Conservation (phyloP, 2,888 invertebrate genomes). For the Iphiclides podalirius region DNA sequence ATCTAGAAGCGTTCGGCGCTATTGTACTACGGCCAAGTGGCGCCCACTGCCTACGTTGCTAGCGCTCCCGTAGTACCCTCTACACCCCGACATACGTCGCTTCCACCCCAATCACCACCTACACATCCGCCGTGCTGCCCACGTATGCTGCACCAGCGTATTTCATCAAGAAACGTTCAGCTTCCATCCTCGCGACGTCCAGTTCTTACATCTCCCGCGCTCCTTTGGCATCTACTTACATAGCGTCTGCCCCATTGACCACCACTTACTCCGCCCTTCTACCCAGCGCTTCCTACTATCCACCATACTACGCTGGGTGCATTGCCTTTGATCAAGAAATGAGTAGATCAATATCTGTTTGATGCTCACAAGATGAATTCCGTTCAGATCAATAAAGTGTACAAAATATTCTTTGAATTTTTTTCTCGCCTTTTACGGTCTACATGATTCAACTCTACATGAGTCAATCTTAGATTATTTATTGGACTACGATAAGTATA, state of each 20-base stretch:
- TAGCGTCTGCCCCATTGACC: constrained; percentile 5
- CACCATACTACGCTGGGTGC: background rate
- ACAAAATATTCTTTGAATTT: too few relatives aligned
- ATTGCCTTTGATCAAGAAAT: constrained; percentile 14
- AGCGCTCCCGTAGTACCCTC: constrained; percentile 20
- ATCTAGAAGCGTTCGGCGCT: constrained; percentile 23
- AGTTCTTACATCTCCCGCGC: constrained; percentile 32
- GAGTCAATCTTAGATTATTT: too few relatives aligned
- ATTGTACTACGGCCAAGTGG: background rate
- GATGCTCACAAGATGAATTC: too few relatives aligned
- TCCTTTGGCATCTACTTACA: constrained; percentile 3
- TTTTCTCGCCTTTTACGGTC: too few relatives aligned
- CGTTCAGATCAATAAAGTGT: too few relatives aligned
- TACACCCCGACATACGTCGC: constrained; percentile 18
- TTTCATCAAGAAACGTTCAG: constrained; percentile 15
- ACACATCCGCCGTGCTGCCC: constrained; percentile 8
- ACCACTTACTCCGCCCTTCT: constrained; percentile 6
- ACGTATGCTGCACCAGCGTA: constrained; percentile 9
- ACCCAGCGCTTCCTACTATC: background rate
- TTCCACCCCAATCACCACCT: background rate
- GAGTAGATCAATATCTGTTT: too few relatives aligned
- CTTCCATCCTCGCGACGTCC: background rate
- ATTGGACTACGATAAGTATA: too few relatives aligned
- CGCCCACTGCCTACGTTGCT: background rate
- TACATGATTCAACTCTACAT: too few relatives aligned